Evolutionary conservation across 2,888 invertebrate species (phyloP), one percentile per base, ranked within the genome.

Genomic region (Isotomurus palustris): DNA sequence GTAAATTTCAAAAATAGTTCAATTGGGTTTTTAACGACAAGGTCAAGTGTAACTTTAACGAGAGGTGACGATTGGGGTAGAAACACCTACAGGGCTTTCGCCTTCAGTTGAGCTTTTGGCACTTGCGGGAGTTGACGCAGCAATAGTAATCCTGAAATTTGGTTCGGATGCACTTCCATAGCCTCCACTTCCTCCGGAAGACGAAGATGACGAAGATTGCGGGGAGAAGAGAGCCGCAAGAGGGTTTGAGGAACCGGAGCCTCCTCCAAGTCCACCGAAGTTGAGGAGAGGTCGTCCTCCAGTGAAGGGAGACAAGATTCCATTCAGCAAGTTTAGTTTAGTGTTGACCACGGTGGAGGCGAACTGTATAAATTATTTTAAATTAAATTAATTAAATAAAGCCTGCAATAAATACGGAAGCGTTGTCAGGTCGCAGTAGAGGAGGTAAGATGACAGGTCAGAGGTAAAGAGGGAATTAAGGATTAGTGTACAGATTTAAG

Each of bases 291-390:
- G 71, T 19, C 71, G 62, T 41, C 71, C 71, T 28, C 71, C 71
- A 44, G 71, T 71, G 54, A 71, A 71, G 44, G 71, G 71, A 38
- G 71, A 65, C 52, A 71, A 47, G 29, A 71, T 60, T 36, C 71
- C 71, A 43, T 71, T 71, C 62, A 71, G 62, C 53, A 71, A 66
- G 60, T 71, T 71, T 53, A 71, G 56, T 53, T 71, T 71, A 17
- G 71, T 64, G 56, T 69, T 71, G 60, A 71, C 64, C 36, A 69
- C 56, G 12, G 71, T 68, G 64, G 67, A 66, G 56, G 71, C 71
- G 64, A 71, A 64, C 71, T 71, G 56, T 2, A 17, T 10, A 25
- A 19, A 21, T 35, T 49, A 17, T 8, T 22, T 22, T 21, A 24
- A 43, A 43, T 19, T 12, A 43, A 43, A 43, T 10, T 32, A 32